These are phyloP conservation scores for Rhabdophis nuchalis DNA, from an alignment of 2,797 vertebrate genomes.

Conservation along the genomic window DNA sequence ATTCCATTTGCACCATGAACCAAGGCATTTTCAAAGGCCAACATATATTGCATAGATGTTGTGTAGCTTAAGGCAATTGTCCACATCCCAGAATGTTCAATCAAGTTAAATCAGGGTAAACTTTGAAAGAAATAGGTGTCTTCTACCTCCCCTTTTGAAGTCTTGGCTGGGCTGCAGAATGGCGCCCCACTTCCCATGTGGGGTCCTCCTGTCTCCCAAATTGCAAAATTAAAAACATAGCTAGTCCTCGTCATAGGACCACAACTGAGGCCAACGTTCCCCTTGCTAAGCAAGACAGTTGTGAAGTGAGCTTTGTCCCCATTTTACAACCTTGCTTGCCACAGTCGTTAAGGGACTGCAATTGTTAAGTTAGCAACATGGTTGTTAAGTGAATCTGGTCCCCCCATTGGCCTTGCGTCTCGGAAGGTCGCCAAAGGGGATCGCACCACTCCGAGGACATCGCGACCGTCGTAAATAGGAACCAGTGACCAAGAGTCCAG, in stretches of 20 bases:
- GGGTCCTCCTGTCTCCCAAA: not conserved
- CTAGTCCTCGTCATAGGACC: not conserved
- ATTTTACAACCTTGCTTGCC: not conserved
- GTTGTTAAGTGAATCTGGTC: not conserved
- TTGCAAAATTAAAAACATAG: not conserved
- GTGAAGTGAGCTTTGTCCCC: not conserved
- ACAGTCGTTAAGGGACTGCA: not conserved
- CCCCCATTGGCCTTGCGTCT: not conserved
- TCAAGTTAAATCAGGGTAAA: not conserved
- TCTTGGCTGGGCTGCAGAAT: not conserved
- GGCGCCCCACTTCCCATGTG: rapidly evolving
- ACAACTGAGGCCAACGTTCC: not conserved
- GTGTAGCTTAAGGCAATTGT: rapidly evolving
- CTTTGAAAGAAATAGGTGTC: not conserved
- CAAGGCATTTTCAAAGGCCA: not conserved
- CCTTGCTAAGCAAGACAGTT: not conserved
- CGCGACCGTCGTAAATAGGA: not conserved
- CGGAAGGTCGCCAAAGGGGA: not conserved
- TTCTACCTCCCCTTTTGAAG: not conserved
- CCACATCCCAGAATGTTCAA: not conserved
- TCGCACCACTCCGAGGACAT: no score
- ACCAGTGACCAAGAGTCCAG: not conserved
- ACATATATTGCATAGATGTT: not conserved
- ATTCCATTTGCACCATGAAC: not conserved
- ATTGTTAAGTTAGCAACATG: not conserved